Percentiles rank a stretch among this genome's conserved stretches.
Conservation (phyloP, 1,140 invertebrate species). For the Megalonaias nervosa region DNA sequence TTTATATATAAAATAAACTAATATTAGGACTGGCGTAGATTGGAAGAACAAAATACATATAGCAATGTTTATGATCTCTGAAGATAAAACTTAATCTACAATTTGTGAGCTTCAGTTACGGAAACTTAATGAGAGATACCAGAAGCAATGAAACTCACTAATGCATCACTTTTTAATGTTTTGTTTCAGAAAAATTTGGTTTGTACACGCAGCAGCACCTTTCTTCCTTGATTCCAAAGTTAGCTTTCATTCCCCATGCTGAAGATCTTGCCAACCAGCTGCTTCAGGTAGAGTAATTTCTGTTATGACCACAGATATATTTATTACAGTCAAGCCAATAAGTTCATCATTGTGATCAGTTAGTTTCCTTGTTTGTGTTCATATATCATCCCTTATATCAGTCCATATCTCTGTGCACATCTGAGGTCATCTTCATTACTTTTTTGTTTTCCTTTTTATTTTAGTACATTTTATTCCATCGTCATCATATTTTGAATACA, state of each 20-base stretch:
- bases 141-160: neutral
- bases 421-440: no score
- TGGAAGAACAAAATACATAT: no score
- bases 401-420: neutral
- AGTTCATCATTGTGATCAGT: neutral
- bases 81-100: no score
- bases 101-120: no score
- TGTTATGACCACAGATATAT: neutral
- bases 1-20: no score
- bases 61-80: no score
- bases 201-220: constrained; percentile 85
- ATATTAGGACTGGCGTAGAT: no score
- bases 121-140: no score
- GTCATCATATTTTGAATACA: no score
- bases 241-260: constrained; percentile 89
- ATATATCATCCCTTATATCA: neutral
- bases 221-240: constrained; percentile 88
- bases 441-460: no score
- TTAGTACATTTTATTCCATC: no score
- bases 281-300: constrained; percentile 76
- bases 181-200: constrained; percentile 80
- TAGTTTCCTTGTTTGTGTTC: neutral
- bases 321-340: neutral
- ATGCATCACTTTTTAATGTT: constrained; percentile 12
- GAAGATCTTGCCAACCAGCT: constrained; percentile 89